These are phyloP conservation scores for Clavelina lepadiformis DNA, from an alignment of 23 tunicate genomes.

Conservation along the genomic window DNA sequence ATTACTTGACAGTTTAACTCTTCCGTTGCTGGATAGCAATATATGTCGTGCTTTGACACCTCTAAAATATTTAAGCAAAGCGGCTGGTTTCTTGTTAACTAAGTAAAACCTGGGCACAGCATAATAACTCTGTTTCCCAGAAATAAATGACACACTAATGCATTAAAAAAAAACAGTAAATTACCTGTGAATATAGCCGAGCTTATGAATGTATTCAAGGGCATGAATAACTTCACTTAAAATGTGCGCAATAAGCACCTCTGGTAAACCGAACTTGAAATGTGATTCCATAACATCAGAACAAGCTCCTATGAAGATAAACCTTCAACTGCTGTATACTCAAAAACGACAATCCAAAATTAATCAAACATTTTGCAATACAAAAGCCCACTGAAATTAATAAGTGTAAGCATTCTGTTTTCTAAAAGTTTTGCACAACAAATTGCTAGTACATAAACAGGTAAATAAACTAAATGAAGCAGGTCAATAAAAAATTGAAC, in stretches of 20 bases:
- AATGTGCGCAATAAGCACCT: slow-evolving; percentile 31
- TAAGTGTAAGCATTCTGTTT: too few relatives aligned
- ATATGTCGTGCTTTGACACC: slow-evolving; percentile 77
- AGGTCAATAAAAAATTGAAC: too few relatives aligned
- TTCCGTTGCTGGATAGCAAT: slow-evolving; percentile 56
- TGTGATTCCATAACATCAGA: slow-evolving; percentile 42
- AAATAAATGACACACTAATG: not conserved
- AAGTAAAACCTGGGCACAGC: too few relatives aligned
- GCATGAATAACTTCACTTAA: slow-evolving; percentile 46
- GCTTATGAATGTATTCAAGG: slow-evolving; percentile 35
- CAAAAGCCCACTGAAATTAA: too few relatives aligned
- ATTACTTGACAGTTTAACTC: slow-evolving; percentile 58
- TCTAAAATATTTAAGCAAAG: too few relatives aligned
- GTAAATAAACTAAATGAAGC: too few relatives aligned
- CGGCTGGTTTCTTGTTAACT: too few relatives aligned
- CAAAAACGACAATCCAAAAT: too few relatives aligned
- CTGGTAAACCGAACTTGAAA: slow-evolving; percentile 63
- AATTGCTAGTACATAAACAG: too few relatives aligned
- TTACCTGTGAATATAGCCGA: slow-evolving; percentile 62
- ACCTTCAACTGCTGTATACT: too few relatives aligned
- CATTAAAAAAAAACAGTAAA: not conserved
- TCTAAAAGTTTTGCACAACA: too few relatives aligned
- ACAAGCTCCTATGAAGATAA: slow-evolving; percentile 55
- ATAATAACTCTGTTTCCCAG: not conserved
- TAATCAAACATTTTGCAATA: too few relatives aligned